Percentiles rank a stretch among this genome's conserved stretches.
Conservation (phyloP, 2,888 invertebrate genomes). For the Osmoderma eremita region DNA sequence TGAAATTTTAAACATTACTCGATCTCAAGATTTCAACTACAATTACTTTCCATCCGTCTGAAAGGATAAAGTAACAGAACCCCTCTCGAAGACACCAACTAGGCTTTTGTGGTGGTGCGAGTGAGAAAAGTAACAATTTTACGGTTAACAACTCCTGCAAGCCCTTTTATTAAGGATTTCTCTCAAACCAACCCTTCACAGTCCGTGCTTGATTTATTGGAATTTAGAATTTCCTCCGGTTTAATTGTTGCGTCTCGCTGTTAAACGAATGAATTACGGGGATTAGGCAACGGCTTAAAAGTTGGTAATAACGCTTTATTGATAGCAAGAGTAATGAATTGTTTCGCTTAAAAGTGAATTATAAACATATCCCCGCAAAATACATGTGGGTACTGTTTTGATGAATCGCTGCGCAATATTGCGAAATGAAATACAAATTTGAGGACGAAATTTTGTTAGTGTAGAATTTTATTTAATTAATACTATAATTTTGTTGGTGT, state of each 20-base stretch:
- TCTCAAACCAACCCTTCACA: constrained; percentile 6
- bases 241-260: constrained; percentile 28
- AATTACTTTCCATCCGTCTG: no score
- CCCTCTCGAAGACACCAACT: not conserved
- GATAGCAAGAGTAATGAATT: constrained; percentile 29
- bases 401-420: not conserved
- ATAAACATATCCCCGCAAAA: constrained; percentile 15
- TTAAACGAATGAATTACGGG: constrained; percentile 14
- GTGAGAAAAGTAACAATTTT: constrained; percentile 1
- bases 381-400: constrained; percentile 17
- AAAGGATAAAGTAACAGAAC: no score
- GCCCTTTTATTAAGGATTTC: not conserved
- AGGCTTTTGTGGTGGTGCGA: not conserved
- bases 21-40: no score
- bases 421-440: no score
- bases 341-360: constrained; percentile 18
- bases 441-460: no score
- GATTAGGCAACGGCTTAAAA: constrained; percentile 18
- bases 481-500: no score
- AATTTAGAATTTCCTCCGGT: constrained; percentile 29
- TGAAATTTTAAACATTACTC: no score
- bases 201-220: constrained; percentile 13
- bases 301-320: constrained; percentile 28
- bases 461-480: no score
- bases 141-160: not conserved